Conservation (phyloP, 2,113 vertebrate genomes). For the Pseudorectes ferrugineus region DNA sequence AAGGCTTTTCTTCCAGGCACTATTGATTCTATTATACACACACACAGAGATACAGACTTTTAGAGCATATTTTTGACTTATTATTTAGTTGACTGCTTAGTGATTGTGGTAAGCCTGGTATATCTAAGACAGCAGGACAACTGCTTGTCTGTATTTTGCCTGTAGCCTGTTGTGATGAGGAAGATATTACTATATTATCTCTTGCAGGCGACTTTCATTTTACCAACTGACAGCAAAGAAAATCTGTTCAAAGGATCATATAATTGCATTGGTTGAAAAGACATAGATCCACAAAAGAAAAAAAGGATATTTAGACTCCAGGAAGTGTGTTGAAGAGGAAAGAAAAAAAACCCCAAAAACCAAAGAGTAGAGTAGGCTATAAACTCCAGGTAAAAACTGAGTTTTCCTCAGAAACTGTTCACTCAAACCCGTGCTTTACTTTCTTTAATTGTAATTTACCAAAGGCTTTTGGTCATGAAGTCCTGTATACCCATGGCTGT, state of each 20-base stretch:
- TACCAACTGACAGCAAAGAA: background rate
- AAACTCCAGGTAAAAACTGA: background rate
- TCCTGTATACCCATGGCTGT: background rate
- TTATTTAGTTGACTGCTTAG: background rate
- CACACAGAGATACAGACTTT: background rate
- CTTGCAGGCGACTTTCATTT: background rate
- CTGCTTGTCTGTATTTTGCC: constrained; percentile 1
- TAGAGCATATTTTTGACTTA: background rate
- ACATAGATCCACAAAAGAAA: background rate
- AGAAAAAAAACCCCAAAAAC: background rate
- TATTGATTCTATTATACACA: background rate
- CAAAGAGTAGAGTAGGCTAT: background rate
- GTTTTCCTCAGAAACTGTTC: background rate
- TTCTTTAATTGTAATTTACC: background rate
- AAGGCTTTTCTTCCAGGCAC: background rate
- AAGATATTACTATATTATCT: constrained; percentile 3
- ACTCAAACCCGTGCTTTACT: background rate
- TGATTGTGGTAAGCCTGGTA: background rate
- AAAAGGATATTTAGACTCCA: background rate
- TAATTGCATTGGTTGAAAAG: constrained; percentile 32
- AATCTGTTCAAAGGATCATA: background rate
- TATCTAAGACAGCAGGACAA: constrained; percentile 20
- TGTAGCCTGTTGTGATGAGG: constrained; percentile 10
- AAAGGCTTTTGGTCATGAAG: background rate
- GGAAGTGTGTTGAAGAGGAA: background rate